A percentile compares a stretch with the other conserved stretches of the same genome.
phyloP scores from a whole-genome alignment of 1,140 invertebrate species.

The Drosophila miranda region DNA sequence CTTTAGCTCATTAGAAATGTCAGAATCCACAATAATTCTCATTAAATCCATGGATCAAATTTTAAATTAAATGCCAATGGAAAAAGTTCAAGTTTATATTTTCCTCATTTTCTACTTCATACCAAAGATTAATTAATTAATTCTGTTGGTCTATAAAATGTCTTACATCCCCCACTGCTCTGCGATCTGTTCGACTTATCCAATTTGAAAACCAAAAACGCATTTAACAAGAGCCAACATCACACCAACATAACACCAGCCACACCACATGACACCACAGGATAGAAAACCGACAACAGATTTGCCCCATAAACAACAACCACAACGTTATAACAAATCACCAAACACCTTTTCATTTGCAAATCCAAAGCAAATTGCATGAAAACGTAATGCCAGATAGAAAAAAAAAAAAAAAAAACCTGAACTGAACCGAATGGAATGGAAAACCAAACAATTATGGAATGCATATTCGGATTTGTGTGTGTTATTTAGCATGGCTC shows the following conservation, averaged over 20 bases:
- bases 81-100: too few relatives aligned
- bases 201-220: conserved; percentile 17
- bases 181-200: conserved; percentile 38
- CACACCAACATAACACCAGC: neutral
- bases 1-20: too few relatives aligned
- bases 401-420: neutral
- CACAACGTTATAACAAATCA: conserved; percentile 18
- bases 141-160: too few relatives aligned
- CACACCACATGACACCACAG: conserved; percentile 57
- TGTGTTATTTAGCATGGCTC: conserved; percentile 34
- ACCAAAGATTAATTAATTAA: too few relatives aligned
- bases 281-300: conserved; percentile 19
- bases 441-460: conserved; percentile 14
- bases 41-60: too few relatives aligned
- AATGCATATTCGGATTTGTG: conserved; percentile 27
- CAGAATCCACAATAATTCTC: too few relatives aligned
- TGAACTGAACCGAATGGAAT: neutral
- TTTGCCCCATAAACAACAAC: conserved; percentile 15
- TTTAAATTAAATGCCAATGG: too few relatives aligned
- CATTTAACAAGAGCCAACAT: conserved; percentile 26
- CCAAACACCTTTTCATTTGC: conserved; percentile 27
- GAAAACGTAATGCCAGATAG: conserved; percentile 33
- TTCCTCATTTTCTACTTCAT: too few relatives aligned
- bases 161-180: neutral
- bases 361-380: conserved; percentile 26